Base-by-base conservation (phyloP, 2,113 vertebrate species). In the Centropristis striata region DNA sequence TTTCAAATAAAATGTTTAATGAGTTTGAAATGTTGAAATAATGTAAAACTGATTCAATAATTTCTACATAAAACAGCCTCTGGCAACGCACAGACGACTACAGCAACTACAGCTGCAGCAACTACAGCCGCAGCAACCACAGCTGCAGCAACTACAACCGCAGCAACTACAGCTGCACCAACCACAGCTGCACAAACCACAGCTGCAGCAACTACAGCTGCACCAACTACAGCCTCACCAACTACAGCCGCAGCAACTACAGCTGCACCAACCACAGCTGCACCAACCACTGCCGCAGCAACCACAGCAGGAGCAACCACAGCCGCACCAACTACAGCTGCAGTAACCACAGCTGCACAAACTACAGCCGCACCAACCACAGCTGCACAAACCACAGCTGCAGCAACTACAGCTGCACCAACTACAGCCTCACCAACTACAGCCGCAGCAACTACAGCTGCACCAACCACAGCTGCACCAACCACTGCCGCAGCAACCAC, bases 361-460 rank as follows among this genome's bases (percentile, higher is more conserved):
- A 42, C 36, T 0, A 5, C 21, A 2, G 46, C 8, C 14, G 20
- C 6, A 8, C 4, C 36, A 1, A n/a, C 20, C 0, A 57, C 25
- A 0, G 1, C 28, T 1, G 10, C 36, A 12, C 1, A 18, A 1
- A 21, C 20, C 0, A 57, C 25, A 0, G 1, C 28, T 1, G 10
- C 36, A 1, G 0, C n/a, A 0, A 8, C 25, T 3, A 28, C 11
- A 8, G 6, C 25, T 0, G 11, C 18, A 12, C 9, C 1, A 5
- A n/a, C n/a, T n/a, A n/a, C n/a, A n/a, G n/a, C n/a, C n/a, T n/a
- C n/a, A n/a, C n/a, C n/a, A n/a, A n/a, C n/a, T n/a, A n/a, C n/a
- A n/a, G n/a, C n/a, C n/a, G n/a, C n/a, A n/a, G n/a, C n/a, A n/a
- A n/a, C n/a, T n/a, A n/a, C n/a, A n/a, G n/a, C n/a, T n/a, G n/a